Percentiles rank a stretch among this genome's conserved stretches.
phyloP scores from a whole-genome alignment of 2,113 vertebrate genomes.

The Silurus asotus region DNA sequence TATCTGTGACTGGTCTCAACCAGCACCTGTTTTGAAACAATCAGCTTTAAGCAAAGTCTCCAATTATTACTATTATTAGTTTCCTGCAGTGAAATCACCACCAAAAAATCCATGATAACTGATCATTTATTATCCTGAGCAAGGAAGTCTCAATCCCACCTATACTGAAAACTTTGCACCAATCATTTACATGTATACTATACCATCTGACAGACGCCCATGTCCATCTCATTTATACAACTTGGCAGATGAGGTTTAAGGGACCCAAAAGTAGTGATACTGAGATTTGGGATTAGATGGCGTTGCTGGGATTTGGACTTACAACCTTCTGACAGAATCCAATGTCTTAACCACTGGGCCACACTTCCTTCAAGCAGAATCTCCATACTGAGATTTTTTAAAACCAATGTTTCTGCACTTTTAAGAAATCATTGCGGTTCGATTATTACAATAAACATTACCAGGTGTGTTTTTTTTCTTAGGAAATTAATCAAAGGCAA shows the following conservation, averaged over 20 bases:
- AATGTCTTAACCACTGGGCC: too few species aligned
- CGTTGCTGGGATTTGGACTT: too few species aligned
- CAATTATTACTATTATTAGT: not conserved
- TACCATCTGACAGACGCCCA: too few species aligned
- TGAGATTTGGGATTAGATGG: too few species aligned
- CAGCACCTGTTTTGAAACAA: not conserved
- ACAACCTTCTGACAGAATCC: too few species aligned
- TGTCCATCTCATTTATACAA: too few species aligned
- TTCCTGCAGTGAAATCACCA: not conserved
- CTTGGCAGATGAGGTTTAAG: too few species aligned
- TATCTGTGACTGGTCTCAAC: conserved; percentile 3
- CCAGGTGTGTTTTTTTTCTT: not conserved
- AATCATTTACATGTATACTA: not conserved
- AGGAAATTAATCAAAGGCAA: not conserved
- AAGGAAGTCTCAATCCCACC: not conserved
- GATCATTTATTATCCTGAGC: not conserved
- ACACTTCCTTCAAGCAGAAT: not conserved
- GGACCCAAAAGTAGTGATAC: too few species aligned
- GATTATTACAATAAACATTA: not conserved
- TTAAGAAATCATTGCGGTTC: not conserved
- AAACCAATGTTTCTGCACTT: not conserved
- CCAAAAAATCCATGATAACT: not conserved
- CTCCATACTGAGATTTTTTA: not conserved
- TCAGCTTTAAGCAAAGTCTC: not conserved
- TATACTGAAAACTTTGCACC: not conserved